Evolutionary conservation across 2,113 vertebrate species (phyloP).

Genomic region (Pygathrix nemaeus): DNA sequence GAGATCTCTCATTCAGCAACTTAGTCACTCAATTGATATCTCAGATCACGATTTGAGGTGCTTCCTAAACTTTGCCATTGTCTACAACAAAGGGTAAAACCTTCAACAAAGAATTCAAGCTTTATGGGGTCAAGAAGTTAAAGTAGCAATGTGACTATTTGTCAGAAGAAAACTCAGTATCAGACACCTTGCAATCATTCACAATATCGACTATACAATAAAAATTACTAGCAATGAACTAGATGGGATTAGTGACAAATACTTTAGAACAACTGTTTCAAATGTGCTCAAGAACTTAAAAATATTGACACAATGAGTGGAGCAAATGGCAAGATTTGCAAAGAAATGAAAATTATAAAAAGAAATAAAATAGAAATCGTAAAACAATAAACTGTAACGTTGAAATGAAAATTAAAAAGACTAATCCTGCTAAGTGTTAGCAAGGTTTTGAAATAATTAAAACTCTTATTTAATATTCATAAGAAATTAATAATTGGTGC

Average conservation of each 20-base stretch:
- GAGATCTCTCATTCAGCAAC: background rate
- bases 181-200: background rate
- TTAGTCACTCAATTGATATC: background rate
- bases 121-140: background rate
- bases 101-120: background rate
- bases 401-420: background rate
- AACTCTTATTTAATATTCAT: background rate
- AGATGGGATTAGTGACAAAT: background rate
- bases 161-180: background rate
- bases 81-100: background rate
- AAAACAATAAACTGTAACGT: background rate
- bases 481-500: background rate
- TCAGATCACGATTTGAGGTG: background rate
- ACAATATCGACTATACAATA: background rate
- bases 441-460: background rate
- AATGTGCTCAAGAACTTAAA: background rate
- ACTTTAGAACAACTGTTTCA: background rate
- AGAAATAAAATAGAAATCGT: background rate
- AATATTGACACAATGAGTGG: background rate
- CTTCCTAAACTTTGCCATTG: background rate
- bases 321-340: background rate
- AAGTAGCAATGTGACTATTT: background rate
- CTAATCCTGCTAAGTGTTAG: background rate
- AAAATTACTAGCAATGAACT: background rate
- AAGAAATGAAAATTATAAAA: background rate